Evolutionary conservation across 1,140 invertebrate genomes (phyloP), one percentile per base, ranked within the genome.

Genomic region (Drosophila willistoni): DNA sequence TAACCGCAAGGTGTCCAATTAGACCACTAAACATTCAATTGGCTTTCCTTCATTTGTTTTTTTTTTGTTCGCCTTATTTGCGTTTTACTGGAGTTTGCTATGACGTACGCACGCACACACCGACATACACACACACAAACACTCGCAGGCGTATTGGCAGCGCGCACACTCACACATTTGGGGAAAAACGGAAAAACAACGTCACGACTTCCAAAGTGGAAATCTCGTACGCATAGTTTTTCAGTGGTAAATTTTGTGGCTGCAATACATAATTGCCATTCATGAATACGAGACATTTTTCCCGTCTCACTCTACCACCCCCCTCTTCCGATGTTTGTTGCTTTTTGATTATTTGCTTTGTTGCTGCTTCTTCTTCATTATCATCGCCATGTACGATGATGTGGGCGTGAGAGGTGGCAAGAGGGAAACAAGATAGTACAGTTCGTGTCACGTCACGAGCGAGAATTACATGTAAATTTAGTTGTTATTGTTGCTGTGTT

Each of bases 131-230:
- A 64, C 77, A 57, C 67, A 36, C 57, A 60, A 56, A 54, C 42
- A 22, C 33, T 39, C 6, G 22, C 67, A 17, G 14, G 39, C 17
- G 19, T 51, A 51, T 51, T 51, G 44, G 44, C 44, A 61, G 5
- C 25, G 57, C 25, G 39, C 67, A 64, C 42, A 68, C 66, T 41
- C 42, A 51, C 51, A 22, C 61, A 66, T 22, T 51, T 54, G 68
- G 66, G 36, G 74, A 64, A 65, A 51, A 65, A 75, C 70, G 81
- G 71, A 72, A 64, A 64, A 72, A 68, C 61, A 84, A 89, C 84
- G 84, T 90, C 84, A 89, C 84, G 73, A 81, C 84, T 89, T 89
- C 84, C 84, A 78, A 64, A 89, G 85, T 83, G 84, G 80, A 89
- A 87, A 87, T 83, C 36, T 68, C 76, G 76, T n/a, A n/a, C n/a